These are phyloP conservation scores for Galeruca laticollis DNA, from an alignment of 2,888 invertebrate species.

Conservation along the genomic window DNA sequence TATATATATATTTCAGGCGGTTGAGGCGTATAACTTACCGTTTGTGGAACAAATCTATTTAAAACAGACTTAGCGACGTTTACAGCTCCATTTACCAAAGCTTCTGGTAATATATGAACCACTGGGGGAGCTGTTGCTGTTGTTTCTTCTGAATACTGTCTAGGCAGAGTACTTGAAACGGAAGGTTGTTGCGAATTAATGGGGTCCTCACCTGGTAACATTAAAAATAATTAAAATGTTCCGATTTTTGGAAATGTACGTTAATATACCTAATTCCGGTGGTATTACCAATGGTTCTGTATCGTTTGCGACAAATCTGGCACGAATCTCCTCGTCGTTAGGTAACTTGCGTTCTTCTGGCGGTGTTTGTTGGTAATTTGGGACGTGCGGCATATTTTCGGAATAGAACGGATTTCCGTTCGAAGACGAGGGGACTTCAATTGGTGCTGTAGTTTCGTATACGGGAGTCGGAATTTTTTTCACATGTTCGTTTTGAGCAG, in stretches of 20 bases:
- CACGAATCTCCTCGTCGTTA: not conserved
- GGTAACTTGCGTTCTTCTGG: slow-evolving; percentile 39
- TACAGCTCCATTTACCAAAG: slow-evolving; percentile 65
- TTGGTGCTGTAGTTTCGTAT: not conserved
- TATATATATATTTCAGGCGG: too few relatives aligned
- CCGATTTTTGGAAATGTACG: not conserved
- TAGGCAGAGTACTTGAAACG: not conserved
- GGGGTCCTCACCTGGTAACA: not conserved
- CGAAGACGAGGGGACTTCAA: not conserved
- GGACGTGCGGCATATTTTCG: slow-evolving; percentile 41
- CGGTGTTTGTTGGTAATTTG: slow-evolving; percentile 55
- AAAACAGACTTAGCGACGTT: slow-evolving; percentile 66
- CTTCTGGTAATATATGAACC: slow-evolving; percentile 63
- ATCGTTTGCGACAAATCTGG: slow-evolving; percentile 1
- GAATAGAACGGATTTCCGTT: slow-evolving; percentile 11
- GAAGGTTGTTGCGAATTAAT: slow-evolving; percentile 1
- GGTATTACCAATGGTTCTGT: slow-evolving; percentile 8
- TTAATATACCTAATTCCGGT: slow-evolving; percentile 3
- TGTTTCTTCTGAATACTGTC: not conserved
- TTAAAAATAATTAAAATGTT: not conserved
- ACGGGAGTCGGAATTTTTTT: not conserved
- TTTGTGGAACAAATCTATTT: slow-evolving; percentile 63
- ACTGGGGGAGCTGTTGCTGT: slow-evolving; percentile 26
- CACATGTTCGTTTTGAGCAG: not conserved
- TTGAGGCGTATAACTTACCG: slow-evolving; percentile 53